Percentiles rank a stretch among this genome's conserved stretches.
These are phyloP conservation scores for Morinoia aosen DNA, from an alignment of 2,888 invertebrate genomes.

Conservation along the genomic window DNA sequence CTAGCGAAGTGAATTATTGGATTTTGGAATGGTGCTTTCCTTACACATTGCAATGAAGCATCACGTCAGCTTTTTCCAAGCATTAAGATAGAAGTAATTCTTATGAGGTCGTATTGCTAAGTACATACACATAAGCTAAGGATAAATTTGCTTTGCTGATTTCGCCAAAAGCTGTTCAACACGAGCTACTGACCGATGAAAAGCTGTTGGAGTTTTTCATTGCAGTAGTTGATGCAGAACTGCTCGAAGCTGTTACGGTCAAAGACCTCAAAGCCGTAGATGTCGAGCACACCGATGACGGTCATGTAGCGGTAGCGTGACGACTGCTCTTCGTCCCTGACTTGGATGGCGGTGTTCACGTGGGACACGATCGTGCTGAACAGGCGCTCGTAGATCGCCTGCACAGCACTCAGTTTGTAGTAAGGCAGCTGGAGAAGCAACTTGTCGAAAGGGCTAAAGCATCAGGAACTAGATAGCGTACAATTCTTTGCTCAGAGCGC, in stretches of 20 bases:
- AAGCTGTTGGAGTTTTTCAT: conserved; percentile 97
- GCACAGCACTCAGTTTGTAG: conserved; percentile 65
- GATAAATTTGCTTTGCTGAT: no score
- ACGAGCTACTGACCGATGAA: conserved; percentile 82
- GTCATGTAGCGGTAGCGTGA: conserved; percentile 74
- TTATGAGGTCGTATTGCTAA: no score
- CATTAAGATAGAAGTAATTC: background rate
- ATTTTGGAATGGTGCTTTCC: background rate
- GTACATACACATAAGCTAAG: no score
- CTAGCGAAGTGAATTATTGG: background rate
- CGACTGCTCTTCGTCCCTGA: conserved; percentile 74
- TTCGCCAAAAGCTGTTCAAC: no score
- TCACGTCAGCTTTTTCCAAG: background rate
- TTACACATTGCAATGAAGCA: background rate
- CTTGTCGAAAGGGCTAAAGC: conserved; percentile 43
- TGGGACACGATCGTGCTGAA: conserved; percentile 94
- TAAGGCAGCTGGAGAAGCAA: background rate
- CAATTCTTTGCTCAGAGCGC: background rate
- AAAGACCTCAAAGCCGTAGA: conserved; percentile 99
- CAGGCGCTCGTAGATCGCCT: conserved; percentile 93
- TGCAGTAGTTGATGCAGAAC: conserved; percentile 99
- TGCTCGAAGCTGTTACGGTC: conserved; percentile 97
- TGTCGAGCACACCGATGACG: conserved; percentile 95
- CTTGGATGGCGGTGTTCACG: conserved; percentile 92
- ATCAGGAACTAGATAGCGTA: background rate